Conservation (phyloP, 2,888 invertebrate genomes). For the Cosmopolites sordidus region DNA sequence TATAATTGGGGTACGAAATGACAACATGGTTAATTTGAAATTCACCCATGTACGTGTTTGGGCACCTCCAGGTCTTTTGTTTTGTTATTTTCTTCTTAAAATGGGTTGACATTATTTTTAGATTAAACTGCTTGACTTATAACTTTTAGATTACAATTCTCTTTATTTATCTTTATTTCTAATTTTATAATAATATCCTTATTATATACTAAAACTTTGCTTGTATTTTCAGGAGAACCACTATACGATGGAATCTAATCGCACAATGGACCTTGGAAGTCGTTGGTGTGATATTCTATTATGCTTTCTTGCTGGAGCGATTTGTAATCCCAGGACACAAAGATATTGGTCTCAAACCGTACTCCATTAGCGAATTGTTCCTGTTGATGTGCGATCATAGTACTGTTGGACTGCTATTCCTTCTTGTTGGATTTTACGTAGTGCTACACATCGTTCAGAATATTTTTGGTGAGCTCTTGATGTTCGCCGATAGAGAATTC, state of each 20-base stretch:
- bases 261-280: slow-evolving; percentile 69
- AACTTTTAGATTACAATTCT: neutral
- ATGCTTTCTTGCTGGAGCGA: slow-evolving; percentile 75
- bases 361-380: slow-evolving; percentile 52
- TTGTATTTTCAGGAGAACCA: slow-evolving; percentile 64
- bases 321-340: slow-evolving; percentile 68
- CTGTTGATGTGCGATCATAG: slow-evolving; percentile 65
- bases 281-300: slow-evolving; percentile 71
- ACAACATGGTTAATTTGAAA: no score
- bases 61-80: no score
- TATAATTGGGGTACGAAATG: no score
- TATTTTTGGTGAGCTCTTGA: slow-evolving; percentile 82
- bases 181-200: slow-evolving; percentile 10
- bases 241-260: slow-evolving; percentile 72
- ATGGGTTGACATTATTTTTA: no score
- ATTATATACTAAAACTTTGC: no score
- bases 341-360: slow-evolving; percentile 53
- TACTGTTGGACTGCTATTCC: slow-evolving; percentile 66
- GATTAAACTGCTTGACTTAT: no score
- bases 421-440: slow-evolving; percentile 63
- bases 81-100: no score
- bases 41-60: no score
- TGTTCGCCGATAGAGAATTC: slow-evolving; percentile 82
- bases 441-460: slow-evolving; percentile 90
- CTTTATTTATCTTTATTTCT: neutral